Percentiles rank a stretch among this genome's conserved stretches.
These are phyloP conservation scores for Pangasius krempfi DNA, from an alignment of 2,797 vertebrate genomes.

Conservation along the genomic window DNA sequence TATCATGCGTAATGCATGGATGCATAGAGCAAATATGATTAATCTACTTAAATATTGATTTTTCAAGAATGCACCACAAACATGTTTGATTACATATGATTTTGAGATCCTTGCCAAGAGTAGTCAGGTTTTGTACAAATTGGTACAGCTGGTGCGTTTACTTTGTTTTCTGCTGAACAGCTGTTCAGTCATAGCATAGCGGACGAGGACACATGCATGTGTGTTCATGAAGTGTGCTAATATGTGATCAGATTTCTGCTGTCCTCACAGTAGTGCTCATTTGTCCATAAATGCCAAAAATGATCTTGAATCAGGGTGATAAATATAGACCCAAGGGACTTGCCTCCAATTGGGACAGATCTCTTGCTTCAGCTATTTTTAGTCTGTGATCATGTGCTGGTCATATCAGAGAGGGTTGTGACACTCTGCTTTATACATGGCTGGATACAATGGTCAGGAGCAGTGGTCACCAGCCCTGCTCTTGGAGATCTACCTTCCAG, in stretches of 20 bases:
- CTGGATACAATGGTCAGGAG: not conserved
- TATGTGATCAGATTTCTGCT: constrained; percentile 7
- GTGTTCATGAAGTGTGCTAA: not conserved
- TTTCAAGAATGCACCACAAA: not conserved
- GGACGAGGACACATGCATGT: not conserved
- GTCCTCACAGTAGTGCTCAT: not conserved
- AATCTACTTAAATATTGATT: not conserved
- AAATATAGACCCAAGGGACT: constrained; percentile 43
- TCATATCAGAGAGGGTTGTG: constrained; percentile 7
- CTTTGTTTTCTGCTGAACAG: constrained; percentile 8
- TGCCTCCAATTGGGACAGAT: constrained; percentile 23
- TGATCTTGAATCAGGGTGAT: constrained; percentile 10
- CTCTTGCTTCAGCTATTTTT: constrained; percentile 41
- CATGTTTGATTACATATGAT: not conserved
- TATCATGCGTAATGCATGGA: constrained; percentile 10
- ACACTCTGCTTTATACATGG: not conserved
- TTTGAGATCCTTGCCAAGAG: not conserved
- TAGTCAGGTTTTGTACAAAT: not conserved
- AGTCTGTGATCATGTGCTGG: constrained; percentile 20
- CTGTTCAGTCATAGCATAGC: not conserved
- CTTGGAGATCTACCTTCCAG: not conserved
- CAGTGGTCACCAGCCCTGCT: not conserved
- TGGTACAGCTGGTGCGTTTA: not conserved
- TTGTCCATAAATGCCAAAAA: constrained; percentile 27
- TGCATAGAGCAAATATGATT: constrained; percentile 1